phyloP scores from a whole-genome alignment of 2,797 vertebrate species.

The Sorex maritimensis region DNA sequence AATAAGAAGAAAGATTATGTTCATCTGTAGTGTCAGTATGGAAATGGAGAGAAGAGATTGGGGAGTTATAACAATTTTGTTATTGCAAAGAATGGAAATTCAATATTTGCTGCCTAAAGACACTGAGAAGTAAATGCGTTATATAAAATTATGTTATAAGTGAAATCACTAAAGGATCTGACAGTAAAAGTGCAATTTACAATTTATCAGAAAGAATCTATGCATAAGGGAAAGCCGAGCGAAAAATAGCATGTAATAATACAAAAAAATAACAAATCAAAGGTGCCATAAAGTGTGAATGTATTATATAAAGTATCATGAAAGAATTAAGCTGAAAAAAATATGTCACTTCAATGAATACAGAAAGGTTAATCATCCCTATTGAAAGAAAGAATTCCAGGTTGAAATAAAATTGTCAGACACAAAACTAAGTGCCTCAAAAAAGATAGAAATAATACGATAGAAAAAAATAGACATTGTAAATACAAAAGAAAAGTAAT shows the following conservation, averaged over 20 bases:
- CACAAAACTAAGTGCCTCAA: not conserved
- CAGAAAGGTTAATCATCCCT: not conserved
- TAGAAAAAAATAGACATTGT: not conserved
- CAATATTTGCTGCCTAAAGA: constrained; percentile 13
- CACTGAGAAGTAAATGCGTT: not conserved
- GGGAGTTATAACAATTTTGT: constrained; percentile 22
- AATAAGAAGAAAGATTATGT: not conserved
- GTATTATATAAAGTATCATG: constrained; percentile 2
- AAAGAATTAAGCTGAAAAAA: constrained; percentile 3
- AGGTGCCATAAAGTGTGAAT: not conserved
- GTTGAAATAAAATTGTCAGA: constrained; percentile 10
- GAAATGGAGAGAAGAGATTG: constrained; percentile 20
- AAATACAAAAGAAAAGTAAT: not conserved
- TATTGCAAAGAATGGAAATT: constrained; percentile 38
- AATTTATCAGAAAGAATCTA: constrained; percentile 49
- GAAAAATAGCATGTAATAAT: not conserved
- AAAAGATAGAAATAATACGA: not conserved
- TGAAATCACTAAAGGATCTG: constrained; percentile 33
- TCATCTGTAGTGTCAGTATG: constrained; percentile 11
- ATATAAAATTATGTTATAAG: constrained; percentile 25
- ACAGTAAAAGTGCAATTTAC: not conserved
- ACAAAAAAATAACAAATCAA: not conserved
- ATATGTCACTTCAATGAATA: not conserved
- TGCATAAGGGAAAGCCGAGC: not conserved
- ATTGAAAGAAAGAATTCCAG: constrained; percentile 20